A percentile compares a stretch with the other conserved stretches of the same genome.
These are phyloP conservation scores for Premnoplex brunnescens DNA, from an alignment of 2,797 vertebrate species.

Conservation along the genomic window DNA sequence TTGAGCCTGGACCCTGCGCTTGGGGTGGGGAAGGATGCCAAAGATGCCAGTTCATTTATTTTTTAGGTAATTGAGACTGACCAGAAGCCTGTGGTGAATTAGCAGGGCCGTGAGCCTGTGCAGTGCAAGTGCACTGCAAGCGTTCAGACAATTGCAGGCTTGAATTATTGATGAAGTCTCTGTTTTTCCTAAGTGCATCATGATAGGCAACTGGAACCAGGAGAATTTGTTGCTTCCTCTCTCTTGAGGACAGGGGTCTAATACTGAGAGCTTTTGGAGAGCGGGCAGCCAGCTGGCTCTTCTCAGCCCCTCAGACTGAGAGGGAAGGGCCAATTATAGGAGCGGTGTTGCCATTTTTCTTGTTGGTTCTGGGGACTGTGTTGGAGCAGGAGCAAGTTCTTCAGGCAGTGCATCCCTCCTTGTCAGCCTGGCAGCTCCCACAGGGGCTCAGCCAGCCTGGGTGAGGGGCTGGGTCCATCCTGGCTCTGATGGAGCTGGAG, in stretches of 20 bases:
- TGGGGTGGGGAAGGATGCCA: background rate
- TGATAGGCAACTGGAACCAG: background rate
- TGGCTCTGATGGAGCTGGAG: background rate
- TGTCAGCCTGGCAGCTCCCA: accelerated
- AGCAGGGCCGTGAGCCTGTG: background rate
- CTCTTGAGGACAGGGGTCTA: background rate
- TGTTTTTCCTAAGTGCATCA: background rate
- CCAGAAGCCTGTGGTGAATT: background rate
- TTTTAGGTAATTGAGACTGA: conserved; percentile 31
- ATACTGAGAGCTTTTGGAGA: background rate
- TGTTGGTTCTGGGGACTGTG: background rate
- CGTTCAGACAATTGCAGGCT: background rate
- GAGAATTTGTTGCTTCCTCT: background rate
- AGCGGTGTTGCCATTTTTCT: accelerated
- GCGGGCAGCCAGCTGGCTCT: background rate
- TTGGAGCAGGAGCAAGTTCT: background rate
- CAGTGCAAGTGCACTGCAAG: background rate
- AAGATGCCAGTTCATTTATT: background rate
- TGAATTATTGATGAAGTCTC: conserved; percentile 52
- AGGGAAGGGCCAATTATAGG: background rate
- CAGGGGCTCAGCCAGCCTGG: background rate
- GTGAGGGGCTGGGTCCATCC: accelerated
- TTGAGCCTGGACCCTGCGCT: background rate
- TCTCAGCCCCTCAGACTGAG: background rate
- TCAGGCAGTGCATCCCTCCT: accelerated